phyloP scores from a whole-genome alignment of 2,888 invertebrate genomes.

The Thecophora atra region DNA sequence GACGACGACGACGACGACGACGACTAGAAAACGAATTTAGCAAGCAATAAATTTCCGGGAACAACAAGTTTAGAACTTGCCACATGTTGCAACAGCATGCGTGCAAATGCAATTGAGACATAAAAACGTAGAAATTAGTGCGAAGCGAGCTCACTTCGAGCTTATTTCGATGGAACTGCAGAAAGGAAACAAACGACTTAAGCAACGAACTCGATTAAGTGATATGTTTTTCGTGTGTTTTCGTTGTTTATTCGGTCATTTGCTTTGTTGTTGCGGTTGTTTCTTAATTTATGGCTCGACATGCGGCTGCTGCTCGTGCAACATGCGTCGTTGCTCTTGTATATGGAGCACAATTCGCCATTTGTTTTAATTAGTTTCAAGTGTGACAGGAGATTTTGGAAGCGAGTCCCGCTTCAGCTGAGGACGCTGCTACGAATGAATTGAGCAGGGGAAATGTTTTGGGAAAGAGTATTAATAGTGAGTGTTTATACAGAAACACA shows the following conservation, averaged over 20 bases:
- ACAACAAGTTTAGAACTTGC: constrained; percentile 23
- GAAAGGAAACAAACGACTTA: constrained; percentile 45
- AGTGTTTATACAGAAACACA: too few species aligned
- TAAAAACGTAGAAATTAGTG: constrained; percentile 36
- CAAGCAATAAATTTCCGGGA: constrained; percentile 34
- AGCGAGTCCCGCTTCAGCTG: neutral
- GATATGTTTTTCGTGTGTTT: neutral
- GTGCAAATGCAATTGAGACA: constrained; percentile 47
- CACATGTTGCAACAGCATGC: constrained; percentile 45
- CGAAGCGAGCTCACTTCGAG: neutral
- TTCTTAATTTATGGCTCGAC: neutral
- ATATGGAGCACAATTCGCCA: neutral
- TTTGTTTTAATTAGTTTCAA: constrained; percentile 28
- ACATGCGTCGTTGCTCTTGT: constrained; percentile 12
- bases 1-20: neutral
- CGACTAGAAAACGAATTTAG: constrained; percentile 26
- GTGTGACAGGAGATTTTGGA: constrained; percentile 13
- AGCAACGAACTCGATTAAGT: constrained; percentile 41
- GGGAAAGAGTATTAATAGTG: neutral
- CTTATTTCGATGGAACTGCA: neutral
- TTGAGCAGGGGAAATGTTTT: neutral
- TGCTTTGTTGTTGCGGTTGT: constrained; percentile 22
- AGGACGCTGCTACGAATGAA: neutral
- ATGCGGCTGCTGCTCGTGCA: neutral
- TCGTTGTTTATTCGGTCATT: neutral